Evolutionary conservation across 2,113 vertebrate species (phyloP).

Genomic region (Papio anubis): DNA sequence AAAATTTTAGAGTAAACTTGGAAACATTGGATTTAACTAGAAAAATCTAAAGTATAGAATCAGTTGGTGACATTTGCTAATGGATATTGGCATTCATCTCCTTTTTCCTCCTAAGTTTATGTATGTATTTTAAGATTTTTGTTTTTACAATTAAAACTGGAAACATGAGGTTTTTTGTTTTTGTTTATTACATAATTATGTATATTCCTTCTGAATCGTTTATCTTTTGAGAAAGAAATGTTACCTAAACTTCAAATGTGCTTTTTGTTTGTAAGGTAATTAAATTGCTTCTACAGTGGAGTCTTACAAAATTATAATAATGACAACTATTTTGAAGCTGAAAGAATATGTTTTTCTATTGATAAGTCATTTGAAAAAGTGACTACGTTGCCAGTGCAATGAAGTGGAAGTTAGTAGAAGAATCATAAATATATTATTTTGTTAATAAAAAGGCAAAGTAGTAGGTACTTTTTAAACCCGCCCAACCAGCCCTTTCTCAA

Average conservation of each 20-base stretch:
- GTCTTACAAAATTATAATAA: constrained; percentile 48
- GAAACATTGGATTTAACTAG: constrained; percentile 54
- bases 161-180: constrained; percentile 57
- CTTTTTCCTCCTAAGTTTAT: constrained; percentile 62
- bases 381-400: constrained; percentile 48
- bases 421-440: constrained; percentile 71
- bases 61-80: constrained; percentile 33
- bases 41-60: constrained; percentile 64
- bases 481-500: neutral
- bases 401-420: constrained; percentile 45
- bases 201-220: constrained; percentile 58
- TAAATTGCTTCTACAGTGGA: constrained; percentile 55
- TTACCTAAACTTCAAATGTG: constrained; percentile 57
- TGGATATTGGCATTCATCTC: constrained; percentile 43
- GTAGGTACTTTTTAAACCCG: constrained; percentile 32
- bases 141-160: constrained; percentile 78
- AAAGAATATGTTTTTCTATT: constrained; percentile 60
- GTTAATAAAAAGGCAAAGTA: constrained; percentile 59
- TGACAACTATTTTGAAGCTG: constrained; percentile 59
- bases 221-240: constrained; percentile 63
- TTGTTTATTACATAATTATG: constrained; percentile 52
- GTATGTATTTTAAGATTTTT: constrained; percentile 71
- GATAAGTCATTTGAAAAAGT: constrained; percentile 53
- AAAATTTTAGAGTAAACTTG: constrained; percentile 56
- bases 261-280: constrained; percentile 63